A percentile compares a stretch with the other conserved stretches of the same genome.
These are phyloP conservation scores for Arnoldichthys spilopterus DNA, from an alignment of 2,797 vertebrate species.

Conservation along the genomic window DNA sequence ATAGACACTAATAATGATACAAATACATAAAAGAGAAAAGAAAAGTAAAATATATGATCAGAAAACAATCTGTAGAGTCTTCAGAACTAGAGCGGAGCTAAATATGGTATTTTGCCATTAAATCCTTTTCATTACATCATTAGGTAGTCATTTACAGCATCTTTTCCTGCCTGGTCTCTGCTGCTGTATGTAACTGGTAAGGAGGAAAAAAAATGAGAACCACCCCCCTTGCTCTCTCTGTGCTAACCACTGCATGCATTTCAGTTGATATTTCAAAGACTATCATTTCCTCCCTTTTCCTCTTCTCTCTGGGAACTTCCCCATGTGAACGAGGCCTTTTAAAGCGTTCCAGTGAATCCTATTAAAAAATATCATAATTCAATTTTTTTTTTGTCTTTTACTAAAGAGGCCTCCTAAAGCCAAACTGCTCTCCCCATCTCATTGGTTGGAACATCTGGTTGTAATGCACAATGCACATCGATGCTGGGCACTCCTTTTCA, in stretches of 20 bases:
- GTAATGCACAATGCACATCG: constrained; percentile 59
- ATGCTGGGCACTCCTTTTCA: constrained; percentile 57
- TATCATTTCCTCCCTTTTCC: constrained; percentile 58
- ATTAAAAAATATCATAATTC: constrained; percentile 71
- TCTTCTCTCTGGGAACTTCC: constrained; percentile 59
- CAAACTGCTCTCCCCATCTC: constrained; percentile 55
- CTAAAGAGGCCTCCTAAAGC: constrained; percentile 57
- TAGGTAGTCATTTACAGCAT: constrained; percentile 32
- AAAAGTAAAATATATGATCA: constrained; percentile 32
- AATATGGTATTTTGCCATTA: constrained; percentile 36
- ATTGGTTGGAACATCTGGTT: constrained; percentile 71
- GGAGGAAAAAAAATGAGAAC: constrained; percentile 19
- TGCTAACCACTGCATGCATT: constrained; percentile 52
- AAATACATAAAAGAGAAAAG: not conserved
- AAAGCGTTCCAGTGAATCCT: constrained; percentile 65
- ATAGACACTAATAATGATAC: not conserved
- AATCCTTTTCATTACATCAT: constrained; percentile 48
- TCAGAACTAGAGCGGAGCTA: constrained; percentile 12
- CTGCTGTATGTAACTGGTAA: constrained; percentile 41
- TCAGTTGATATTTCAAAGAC: constrained; percentile 67
- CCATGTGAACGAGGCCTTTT: constrained; percentile 59
- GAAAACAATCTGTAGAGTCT: constrained; percentile 17
- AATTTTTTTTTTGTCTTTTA: constrained; percentile 57
- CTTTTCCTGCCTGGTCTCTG: constrained; percentile 36
- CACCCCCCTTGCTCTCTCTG: not conserved